These are phyloP conservation scores for Vandiemenella viatica DNA, from an alignment of 2,888 invertebrate genomes.

Conservation along the genomic window DNA sequence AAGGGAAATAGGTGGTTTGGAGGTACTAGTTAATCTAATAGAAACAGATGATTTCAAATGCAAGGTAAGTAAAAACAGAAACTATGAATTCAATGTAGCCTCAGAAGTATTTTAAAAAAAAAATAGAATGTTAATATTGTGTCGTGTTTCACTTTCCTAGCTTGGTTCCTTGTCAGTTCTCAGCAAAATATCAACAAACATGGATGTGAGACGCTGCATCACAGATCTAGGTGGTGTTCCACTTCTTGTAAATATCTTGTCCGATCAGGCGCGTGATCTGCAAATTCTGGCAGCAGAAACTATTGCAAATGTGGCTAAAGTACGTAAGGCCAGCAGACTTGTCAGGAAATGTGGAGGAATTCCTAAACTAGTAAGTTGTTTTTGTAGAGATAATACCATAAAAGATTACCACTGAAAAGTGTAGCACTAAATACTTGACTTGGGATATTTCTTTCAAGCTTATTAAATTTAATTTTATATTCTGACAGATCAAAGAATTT, in stretches of 20 bases:
- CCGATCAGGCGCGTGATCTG: constrained; percentile 65
- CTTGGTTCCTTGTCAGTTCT: constrained; percentile 71
- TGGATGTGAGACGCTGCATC: constrained; percentile 59
- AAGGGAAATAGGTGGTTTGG: constrained; percentile 76
- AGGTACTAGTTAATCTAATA: constrained; percentile 79
- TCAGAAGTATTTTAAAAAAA: no score
- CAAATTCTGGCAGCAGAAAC: constrained; percentile 82
- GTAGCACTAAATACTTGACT: no score
- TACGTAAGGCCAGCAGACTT: constrained; percentile 68
- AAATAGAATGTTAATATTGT: no score
- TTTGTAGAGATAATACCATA: no score
- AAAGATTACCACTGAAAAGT: no score
- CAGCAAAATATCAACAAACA: constrained; percentile 61
- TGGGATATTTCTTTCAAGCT: no score
- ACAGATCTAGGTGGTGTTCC: constrained; percentile 67
- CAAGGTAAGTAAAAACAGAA: no score
- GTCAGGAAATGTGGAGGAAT: constrained; percentile 68
- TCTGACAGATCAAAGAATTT: no score
- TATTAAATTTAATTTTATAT: no score
- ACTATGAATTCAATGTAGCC: no score
- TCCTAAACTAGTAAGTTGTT: constrained; percentile 49
- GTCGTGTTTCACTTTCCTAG: no score
- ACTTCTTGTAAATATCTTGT: constrained; percentile 59
- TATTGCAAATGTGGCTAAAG: constrained; percentile 74
- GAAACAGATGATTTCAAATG: constrained; percentile 85